Base-by-base conservation (phyloP, 2,113 vertebrate species). In the Chaetodon trifascialis region DNA sequence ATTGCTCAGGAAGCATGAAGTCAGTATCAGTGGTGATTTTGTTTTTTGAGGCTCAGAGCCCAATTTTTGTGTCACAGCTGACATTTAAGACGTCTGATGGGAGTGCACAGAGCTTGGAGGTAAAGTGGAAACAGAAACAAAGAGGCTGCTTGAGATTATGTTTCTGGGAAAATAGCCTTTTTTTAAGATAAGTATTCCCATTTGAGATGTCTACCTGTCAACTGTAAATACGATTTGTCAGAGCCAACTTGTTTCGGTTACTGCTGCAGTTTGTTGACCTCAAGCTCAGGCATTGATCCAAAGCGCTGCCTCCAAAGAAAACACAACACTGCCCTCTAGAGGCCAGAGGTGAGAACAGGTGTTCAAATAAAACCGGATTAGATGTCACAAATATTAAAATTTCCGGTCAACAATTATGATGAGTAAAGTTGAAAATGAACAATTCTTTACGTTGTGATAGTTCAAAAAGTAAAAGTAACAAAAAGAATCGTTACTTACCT, bases 261-360 rank as follows among this genome's bases (percentile, higher is more conserved):
- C 19, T 46, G 2, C 16, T 54, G 25, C 23, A 23, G 15, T 14
- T n/a, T 62, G 42, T 74, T 60, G 9, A 21, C 54, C 25, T 64
- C 55, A 64, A 44, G 6, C 2, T 59, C 1, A 44, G 10, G 10
- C 42, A 44, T 25, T 0, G 2, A 12, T 25, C 7, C 19, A 34
- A 7, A 30, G 30, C 30, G 30, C 30, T 2, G 30, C 30, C 30
- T 30, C 30, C 30, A 30, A 30, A 30, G 30, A 30, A 30, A 30
- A 30, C 30, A 30, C 30, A 30, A 30, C 30, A 30, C 30, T 76
- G 71, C 79, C 89, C 64, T 86, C 93, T 86, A 83, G 73, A 30
- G 90, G 80, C 54, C 46, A 67, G 11, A 71, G 0, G 6, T 1
- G 4, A 25, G 11, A 60, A 73, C 11, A 44, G 1, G 38, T 25